A percentile compares a stretch with the other conserved stretches of the same genome.
Conservation (phyloP, 2,888 invertebrate species). For the Lasioglossum calceatum region DNA sequence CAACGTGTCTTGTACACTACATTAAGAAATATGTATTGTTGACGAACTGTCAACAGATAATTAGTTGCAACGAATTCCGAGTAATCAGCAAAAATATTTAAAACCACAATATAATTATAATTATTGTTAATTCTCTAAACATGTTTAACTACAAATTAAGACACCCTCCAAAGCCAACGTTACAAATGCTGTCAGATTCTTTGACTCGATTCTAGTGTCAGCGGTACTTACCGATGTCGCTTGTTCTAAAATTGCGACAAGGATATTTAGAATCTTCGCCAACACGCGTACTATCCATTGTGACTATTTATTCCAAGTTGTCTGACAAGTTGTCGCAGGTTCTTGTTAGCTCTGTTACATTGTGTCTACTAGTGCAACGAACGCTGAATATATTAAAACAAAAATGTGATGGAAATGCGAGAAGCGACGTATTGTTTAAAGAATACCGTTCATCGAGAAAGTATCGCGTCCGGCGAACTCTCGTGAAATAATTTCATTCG, state of each 20-base stretch:
- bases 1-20: background rate
- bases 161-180: background rate
- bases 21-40: background rate
- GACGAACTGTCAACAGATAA: background rate
- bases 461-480: background rate
- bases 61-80: background rate
- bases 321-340: background rate
- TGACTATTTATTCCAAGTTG: slow-evolving; percentile 1
- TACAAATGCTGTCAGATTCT: background rate
- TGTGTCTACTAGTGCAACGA: background rate
- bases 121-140: background rate
- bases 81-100: background rate
- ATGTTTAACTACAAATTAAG: background rate
- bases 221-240: background rate
- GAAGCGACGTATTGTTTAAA: background rate
- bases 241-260: slow-evolving; percentile 9
- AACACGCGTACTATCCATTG: background rate
- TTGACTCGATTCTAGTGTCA: background rate
- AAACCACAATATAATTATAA: background rate
- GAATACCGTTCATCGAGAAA: background rate
- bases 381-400: background rate
- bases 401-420: background rate
- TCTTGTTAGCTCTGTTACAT: background rate
- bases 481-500: background rate
- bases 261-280: background rate